Evolutionary conservation across 2,113 vertebrate species (phyloP), one percentile per base, ranked within the genome.

Genomic region (Syngnathus scovelli): DNA sequence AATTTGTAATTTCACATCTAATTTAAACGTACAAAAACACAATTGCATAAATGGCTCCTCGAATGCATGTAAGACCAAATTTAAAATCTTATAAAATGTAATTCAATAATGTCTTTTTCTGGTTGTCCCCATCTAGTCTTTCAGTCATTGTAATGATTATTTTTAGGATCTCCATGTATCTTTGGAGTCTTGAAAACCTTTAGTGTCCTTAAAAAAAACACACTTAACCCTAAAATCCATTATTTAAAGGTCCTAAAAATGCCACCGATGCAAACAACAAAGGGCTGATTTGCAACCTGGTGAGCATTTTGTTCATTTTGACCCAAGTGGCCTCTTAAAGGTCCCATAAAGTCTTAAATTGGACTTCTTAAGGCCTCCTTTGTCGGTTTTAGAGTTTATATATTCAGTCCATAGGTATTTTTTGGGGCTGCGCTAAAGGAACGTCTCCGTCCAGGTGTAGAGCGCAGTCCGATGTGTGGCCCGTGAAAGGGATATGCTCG

Each of bases 401-500:
- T 27, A 27, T 41, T 66, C 52, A 49, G 64, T 68, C 18, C 66
- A 60, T 23, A 36, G 27, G 6, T 7, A 15, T 36, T 48, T 46
- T 36, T 43, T 71, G 60, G 23, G 58, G 49, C 43, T 21, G 1
- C 64, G 37, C 62, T 69, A 61, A 52, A 52, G 49, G 49, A 21
- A 21, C n/a, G 66, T 43, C 55, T 71, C 60, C 64, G 36, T 70
- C 70, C 87, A 83, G 84, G 84, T 83, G 81, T 72, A 69, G 48
- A 72, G 64, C 59, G 92, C 93, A 88, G 92, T 87, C 90, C 92
- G 93, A 94, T 94, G 93, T 94, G 93, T 94, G 93, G 89, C 90
- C 1, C 85, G 92, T 94, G 94, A 96, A 96, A 95, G 92, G 92
- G 93, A 95, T 95, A 92, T 90, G 90, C 91, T 89, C 90, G 91